Evolutionary conservation across 92 coral and sea anemone species (phyloP).

Genomic region (Hydrozoanthus gracilis): DNA sequence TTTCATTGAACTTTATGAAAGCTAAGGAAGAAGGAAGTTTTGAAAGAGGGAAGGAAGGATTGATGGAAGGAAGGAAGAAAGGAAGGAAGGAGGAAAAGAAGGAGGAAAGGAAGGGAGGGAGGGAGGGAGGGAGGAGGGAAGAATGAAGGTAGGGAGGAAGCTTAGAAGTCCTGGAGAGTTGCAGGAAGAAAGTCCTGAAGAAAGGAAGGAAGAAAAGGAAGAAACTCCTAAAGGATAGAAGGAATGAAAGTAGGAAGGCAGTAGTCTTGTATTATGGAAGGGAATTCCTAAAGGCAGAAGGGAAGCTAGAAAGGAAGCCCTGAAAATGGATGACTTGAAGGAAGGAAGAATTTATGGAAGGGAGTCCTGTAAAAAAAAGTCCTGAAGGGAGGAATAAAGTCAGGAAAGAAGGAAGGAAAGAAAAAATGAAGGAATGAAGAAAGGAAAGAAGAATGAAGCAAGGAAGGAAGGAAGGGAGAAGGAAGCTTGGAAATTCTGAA

Average conservation of each 20-base stretch:
- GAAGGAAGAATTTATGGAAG: neutral
- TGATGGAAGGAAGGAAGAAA: too few species aligned
- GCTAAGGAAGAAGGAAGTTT: too few species aligned
- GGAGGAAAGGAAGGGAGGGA: neutral
- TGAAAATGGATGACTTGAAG: neutral
- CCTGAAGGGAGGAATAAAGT: too few species aligned
- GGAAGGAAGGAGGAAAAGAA: too few species aligned
- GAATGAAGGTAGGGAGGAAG: neutral
- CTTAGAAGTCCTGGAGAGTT: neutral
- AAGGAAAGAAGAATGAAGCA: neutral
- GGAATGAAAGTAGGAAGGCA: neutral
- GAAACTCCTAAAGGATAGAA: neutral
- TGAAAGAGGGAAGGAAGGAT: too few species aligned
- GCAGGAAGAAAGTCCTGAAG: neutral
- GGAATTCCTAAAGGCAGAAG: neutral
- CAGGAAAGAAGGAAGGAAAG: too few species aligned
- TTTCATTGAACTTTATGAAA: too few species aligned
- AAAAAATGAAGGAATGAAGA: too few species aligned
- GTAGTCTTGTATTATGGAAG: neutral
- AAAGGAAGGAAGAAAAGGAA: neutral
- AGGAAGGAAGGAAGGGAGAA: neutral
- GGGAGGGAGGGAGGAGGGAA: neutral
- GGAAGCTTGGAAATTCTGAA: neutral
- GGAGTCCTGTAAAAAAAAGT: too few species aligned
- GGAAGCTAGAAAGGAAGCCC: neutral